Evolutionary conservation across 2,888 invertebrate species (phyloP).

Genomic region (Subacronicta megacephala): DNA sequence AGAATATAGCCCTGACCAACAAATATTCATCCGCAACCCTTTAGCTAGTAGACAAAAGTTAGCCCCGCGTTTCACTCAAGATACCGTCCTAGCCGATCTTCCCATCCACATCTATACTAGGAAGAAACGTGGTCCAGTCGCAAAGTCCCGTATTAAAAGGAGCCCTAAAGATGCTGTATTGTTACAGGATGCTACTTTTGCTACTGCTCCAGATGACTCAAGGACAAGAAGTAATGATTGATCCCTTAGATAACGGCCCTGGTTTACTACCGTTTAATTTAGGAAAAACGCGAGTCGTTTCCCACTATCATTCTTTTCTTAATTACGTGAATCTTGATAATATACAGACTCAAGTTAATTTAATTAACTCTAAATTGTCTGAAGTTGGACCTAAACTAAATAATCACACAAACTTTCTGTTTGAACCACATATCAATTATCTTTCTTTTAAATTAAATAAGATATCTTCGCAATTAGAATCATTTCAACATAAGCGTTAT

Average conservation of each 20-base stretch:
- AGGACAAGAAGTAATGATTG: conserved; percentile 29
- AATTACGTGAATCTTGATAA: neutral
- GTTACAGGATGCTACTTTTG: conserved; percentile 17
- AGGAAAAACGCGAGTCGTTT: conserved; percentile 37
- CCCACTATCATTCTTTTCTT: conserved; percentile 49
- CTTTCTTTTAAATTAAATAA: conserved; percentile 4
- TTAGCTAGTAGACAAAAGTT: conserved; percentile 48
- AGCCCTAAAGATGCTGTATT: conserved; percentile 8
- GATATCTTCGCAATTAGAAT: neutral
- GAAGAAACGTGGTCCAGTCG: conserved; percentile 15
- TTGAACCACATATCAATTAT: conserved; percentile 8
- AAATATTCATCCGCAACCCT: conserved; percentile 46
- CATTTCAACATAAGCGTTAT: conserved; percentile 4
- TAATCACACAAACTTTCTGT: conserved; percentile 7
- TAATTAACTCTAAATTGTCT: neutral
- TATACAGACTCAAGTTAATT: neutral
- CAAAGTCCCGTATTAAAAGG: conserved; percentile 10
- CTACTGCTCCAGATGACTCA: conserved; percentile 10
- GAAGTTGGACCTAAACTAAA: conserved; percentile 4
- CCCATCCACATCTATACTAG: conserved; percentile 43
- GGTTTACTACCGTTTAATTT: conserved; percentile 47
- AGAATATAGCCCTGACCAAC: conserved; percentile 42
- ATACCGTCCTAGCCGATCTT: conserved; percentile 48
- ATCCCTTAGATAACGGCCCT: conserved; percentile 30
- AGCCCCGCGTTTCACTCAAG: conserved; percentile 51